Evolutionary conservation across 2,888 invertebrate genomes (phyloP).

Genomic region (Scaeva pyrastri): DNA sequence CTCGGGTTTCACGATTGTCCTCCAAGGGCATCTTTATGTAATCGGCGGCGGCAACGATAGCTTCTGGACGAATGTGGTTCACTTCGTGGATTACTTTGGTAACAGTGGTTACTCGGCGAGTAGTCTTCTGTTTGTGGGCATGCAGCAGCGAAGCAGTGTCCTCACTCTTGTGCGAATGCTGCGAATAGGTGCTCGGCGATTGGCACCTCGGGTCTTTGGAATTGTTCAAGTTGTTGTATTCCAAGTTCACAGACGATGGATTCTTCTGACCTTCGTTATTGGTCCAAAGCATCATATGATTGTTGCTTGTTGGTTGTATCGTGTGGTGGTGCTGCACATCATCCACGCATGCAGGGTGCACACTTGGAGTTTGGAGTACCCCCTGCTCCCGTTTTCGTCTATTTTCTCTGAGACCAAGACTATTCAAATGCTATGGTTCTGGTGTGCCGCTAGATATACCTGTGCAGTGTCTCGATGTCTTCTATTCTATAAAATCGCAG

Average conservation of each 20-base stretch:
- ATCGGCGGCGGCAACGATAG: conserved; percentile 84
- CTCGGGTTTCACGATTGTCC: conserved; percentile 86
- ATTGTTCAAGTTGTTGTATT: conserved; percentile 64
- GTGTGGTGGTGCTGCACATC: conserved; percentile 66
- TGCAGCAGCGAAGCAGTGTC: conserved; percentile 84
- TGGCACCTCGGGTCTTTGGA: conserved; percentile 74
- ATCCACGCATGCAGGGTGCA: conserved; percentile 76
- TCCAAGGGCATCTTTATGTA: conserved; percentile 85
- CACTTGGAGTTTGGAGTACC: conserved; percentile 64
- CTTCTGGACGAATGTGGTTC: conserved; percentile 86
- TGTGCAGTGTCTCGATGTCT: neutral
- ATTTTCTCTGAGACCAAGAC: neutral
- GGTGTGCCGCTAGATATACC: no score
- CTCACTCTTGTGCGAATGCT: conserved; percentile 72
- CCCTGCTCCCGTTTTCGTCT: neutral
- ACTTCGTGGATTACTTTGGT: conserved; percentile 89
- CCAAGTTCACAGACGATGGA: conserved; percentile 74
- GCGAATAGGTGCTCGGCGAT: conserved; percentile 73
- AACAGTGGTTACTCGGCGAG: conserved; percentile 89
- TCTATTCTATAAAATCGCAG: conserved; percentile 15
- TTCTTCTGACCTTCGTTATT: conserved; percentile 74
- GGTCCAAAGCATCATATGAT: conserved; percentile 75
- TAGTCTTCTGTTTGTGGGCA: conserved; percentile 88
- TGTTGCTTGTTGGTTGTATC: conserved; percentile 60
- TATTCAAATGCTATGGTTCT: neutral